Conservation (phyloP, 2,888 invertebrate species). For the Lymantria dispar region DNA sequence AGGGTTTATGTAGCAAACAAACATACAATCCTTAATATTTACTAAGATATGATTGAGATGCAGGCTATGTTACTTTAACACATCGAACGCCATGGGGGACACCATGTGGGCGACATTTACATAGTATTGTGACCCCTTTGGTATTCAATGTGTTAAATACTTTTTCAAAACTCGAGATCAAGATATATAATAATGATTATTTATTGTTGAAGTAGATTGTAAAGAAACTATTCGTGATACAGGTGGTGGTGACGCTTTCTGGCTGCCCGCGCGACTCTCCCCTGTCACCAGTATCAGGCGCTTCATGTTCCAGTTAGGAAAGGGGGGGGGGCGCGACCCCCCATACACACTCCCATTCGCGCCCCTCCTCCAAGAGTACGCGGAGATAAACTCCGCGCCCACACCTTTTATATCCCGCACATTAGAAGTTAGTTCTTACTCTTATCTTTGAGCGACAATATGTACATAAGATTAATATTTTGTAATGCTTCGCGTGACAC, state of each 20-base stretch:
- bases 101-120: too few relatives aligned
- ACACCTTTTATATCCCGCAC: constrained; percentile 61
- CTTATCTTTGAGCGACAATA: constrained; percentile 81
- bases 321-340: constrained; percentile 82
- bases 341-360: constrained; percentile 77
- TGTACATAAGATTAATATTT: constrained; percentile 82
- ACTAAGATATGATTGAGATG: too few relatives aligned
- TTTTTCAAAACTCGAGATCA: too few relatives aligned
- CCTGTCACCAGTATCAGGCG: constrained; percentile 93
- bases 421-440: constrained; percentile 69
- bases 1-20: too few relatives aligned
- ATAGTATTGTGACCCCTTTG: too few relatives aligned
- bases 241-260: constrained; percentile 92
- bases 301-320: constrained; percentile 95
- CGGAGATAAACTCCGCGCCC: constrained; percentile 73
- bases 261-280: constrained; percentile 94
- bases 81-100: too few relatives aligned
- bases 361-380: constrained; percentile 80
- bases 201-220: not conserved
- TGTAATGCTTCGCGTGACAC: constrained; percentile 67
- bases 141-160: too few relatives aligned
- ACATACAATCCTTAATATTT: too few relatives aligned
- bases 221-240: constrained; percentile 6
- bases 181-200: too few relatives aligned
- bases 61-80: too few relatives aligned